Conservation (phyloP, 1,140 invertebrate species). For the Himalopsyche phryganea region DNA sequence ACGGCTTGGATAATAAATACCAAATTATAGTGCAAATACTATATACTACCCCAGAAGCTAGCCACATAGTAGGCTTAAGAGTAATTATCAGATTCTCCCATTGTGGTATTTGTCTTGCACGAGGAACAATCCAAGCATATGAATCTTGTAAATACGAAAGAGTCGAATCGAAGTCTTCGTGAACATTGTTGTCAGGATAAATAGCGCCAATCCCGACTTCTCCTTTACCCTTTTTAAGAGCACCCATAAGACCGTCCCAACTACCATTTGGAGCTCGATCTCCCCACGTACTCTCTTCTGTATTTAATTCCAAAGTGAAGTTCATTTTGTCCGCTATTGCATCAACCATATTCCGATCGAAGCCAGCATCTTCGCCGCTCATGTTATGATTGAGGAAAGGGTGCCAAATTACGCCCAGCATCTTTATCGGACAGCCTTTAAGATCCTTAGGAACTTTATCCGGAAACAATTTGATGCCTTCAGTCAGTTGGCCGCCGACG, state of each 20-base stretch:
- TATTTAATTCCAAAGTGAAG: slow-evolving; percentile 25
- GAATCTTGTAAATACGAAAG: slow-evolving; percentile 32
- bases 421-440: slow-evolving; percentile 25
- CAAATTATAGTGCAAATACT: slow-evolving; percentile 24
- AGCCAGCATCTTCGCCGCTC: slow-evolving; percentile 17
- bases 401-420: slow-evolving; percentile 28
- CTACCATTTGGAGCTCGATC: slow-evolving; percentile 18
- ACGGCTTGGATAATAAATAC: slow-evolving; percentile 17
- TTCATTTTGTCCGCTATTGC: slow-evolving; percentile 28
- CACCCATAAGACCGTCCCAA: slow-evolving; percentile 29
- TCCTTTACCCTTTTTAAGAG: slow-evolving; percentile 20
- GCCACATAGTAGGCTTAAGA: slow-evolving; percentile 20
- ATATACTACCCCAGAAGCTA: slow-evolving; percentile 16
- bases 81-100: slow-evolving; percentile 28
- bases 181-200: slow-evolving; percentile 31
- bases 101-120: slow-evolving; percentile 27
- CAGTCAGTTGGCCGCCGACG: slow-evolving; percentile 5
- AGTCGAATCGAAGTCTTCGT: slow-evolving; percentile 33
- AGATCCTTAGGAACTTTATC: slow-evolving; percentile 27
- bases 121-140: slow-evolving; percentile 27
- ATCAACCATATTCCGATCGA: slow-evolving; percentile 26
- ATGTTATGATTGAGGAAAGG: slow-evolving; percentile 30
- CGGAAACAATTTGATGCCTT: slow-evolving; percentile 17
- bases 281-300: slow-evolving; percentile 14
- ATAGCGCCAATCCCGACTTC: slow-evolving; percentile 31